Conservation (phyloP, 2,888 invertebrate genomes). For the Nomada ruficornis region DNA sequence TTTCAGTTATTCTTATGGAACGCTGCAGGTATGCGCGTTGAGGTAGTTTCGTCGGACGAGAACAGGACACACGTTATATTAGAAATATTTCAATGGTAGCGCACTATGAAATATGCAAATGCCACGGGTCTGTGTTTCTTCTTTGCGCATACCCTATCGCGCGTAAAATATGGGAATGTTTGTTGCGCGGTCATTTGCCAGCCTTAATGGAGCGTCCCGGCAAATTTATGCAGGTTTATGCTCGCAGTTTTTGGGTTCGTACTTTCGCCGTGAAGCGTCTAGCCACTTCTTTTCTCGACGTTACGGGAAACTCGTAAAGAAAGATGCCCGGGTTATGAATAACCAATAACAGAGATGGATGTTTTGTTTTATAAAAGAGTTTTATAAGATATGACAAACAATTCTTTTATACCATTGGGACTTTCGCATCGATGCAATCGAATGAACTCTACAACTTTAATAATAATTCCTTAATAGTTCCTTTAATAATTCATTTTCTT, state of each 20-base stretch:
- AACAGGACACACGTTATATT: conserved; percentile 31
- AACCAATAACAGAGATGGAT: background rate
- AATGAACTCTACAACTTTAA: no score
- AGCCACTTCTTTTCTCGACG: background rate
- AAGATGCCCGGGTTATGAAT: background rate
- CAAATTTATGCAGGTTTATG: conserved; percentile 45
- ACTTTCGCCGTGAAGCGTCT: conserved; percentile 3
- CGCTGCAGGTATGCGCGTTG: no score
- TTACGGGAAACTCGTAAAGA: background rate
- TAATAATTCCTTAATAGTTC: background rate
- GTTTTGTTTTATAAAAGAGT: background rate
- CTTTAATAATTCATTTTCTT: background rate
- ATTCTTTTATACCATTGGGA: no score
- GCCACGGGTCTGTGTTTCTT: conserved; percentile 43
- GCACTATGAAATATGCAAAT: conserved; percentile 53
- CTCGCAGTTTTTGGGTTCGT: conserved; percentile 38
- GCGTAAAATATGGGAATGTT: conserved; percentile 50
- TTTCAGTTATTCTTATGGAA: background rate
- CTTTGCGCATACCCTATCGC: conserved; percentile 53
- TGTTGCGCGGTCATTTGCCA: conserved; percentile 62
- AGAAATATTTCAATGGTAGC: conserved; percentile 47
- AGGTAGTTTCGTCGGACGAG: background rate
- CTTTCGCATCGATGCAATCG: no score
- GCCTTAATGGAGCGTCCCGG: conserved; percentile 49
- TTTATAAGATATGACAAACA: no score